Base-by-base conservation (phyloP, 1,140 invertebrate genomes). In the Pseudomyrmex pallidus region DNA sequence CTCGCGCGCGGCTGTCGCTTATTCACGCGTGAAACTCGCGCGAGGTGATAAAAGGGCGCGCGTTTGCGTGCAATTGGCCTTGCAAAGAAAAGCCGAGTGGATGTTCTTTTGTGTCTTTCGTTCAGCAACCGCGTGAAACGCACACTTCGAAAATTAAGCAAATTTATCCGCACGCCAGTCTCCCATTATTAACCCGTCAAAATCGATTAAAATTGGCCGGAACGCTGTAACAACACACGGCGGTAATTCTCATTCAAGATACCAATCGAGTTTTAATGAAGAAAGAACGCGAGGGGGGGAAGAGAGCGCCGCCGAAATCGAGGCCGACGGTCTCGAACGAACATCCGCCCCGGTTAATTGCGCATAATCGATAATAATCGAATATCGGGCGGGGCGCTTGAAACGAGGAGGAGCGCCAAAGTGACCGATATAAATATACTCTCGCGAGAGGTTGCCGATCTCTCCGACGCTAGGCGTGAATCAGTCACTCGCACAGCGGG, bases 391-490 rank as follows among this genome's bases (percentile, higher is more conserved):
- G 17, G 25, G 52, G 57, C 35, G 35, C 64, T 61, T 72, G 72
- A 82, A 82, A 82, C 82, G 63, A 89, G 56, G 59, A 82, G 68
- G 84, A 73, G 67, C 78, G 86, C 85, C 84, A 84, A 90, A 88
- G 89, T 86, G 84, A 63, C 54, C 62, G 86, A 46, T 90, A 90
- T 89, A 89, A 89, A 90, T 61, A 74, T 90, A 90, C 88, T 89
- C 46, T 48, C 35, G 57, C 54, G 77, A 44, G 85, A 88, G 86
- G 86, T 87, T 88, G 74, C 70, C 87, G 87, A 87, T 88, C 86
- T 88, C 86, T 61, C 68, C 12, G 67, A 74, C 25, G 50, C 54
- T 46, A 17, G 17, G 17, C 12, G 50, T 66, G 56, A 61, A 86
- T 87, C 84, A 61, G 66, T 77, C 74, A 35, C 35, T 35, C 35